phyloP scores from a whole-genome alignment of 2,113 vertebrate species.

The Seriola quinqueradiata region DNA sequence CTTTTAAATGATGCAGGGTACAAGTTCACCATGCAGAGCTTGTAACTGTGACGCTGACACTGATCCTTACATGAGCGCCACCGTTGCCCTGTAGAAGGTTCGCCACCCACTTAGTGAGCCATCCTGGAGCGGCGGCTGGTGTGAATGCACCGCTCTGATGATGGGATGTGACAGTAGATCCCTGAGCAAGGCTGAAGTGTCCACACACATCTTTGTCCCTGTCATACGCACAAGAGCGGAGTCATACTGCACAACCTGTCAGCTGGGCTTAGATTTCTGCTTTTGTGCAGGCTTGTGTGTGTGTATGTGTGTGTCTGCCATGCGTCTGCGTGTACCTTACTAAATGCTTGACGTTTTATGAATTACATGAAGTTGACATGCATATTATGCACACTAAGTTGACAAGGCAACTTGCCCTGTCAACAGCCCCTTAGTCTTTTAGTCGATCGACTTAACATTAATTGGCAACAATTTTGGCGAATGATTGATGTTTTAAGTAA shows the following conservation, averaged over 20 bases:
- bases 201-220: slow-evolving; percentile 73
- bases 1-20: slow-evolving; percentile 29
- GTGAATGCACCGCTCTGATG: slow-evolving; percentile 46
- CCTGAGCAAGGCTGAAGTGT: slow-evolving; percentile 74
- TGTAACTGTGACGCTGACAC: slow-evolving; percentile 26
- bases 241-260: slow-evolving; percentile 23
- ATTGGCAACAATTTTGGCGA: not conserved
- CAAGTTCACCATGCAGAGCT: not conserved
- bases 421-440: not conserved
- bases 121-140: slow-evolving; percentile 52
- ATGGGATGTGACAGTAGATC: slow-evolving; percentile 80
- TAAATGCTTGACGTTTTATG: slow-evolving; percentile 5
- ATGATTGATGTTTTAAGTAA: not conserved
- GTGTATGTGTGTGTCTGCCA: not conserved
- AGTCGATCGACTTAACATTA: not conserved
- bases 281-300: not conserved
- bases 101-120: slow-evolving; percentile 48
- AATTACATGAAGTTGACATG: slow-evolving; percentile 51
- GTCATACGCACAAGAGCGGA: slow-evolving; percentile 52
- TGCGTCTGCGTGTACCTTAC: not conserved
- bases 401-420: not conserved
- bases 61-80: slow-evolving; percentile 42
- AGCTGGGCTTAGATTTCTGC: slow-evolving; percentile 4
- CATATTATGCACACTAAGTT: slow-evolving; percentile 33
- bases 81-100: slow-evolving; percentile 33